Evolutionary conservation across 2,113 vertebrate genomes (phyloP), one percentile per base, ranked within the genome.

Genomic region (Trochalopteron elliotii): DNA sequence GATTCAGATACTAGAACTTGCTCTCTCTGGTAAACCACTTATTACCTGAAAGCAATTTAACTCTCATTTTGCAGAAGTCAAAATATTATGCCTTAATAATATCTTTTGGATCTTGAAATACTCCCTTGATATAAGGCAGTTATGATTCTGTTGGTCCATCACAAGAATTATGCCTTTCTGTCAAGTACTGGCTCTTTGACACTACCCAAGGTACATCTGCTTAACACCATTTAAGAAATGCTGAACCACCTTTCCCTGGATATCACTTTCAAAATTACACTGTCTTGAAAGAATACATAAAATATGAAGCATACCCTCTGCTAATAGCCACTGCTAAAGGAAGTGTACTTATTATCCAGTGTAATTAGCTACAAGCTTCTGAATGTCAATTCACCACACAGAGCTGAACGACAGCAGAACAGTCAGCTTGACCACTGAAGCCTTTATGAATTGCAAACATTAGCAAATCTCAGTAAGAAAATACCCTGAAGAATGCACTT

Each of bases 381-480:
- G 68, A 91, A 74, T 30, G 35, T 61, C 80, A 96, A 47, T 70
- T 93, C 47, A 87, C 56, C 56, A 55, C 3, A 6, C 31, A 70
- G 55, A 42, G 50, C 42, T 50, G 39, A 93, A 55, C 50, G 52
- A 87, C 52, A 84, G 31, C 42, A 84, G 28, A 84, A 87, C 50
- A 70, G 47, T 28, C 40, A 72, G 20, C 44, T 49, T 90, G 87
- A 96, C 47, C 76, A 87, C 64, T 53, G 50, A 89, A 69, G 72
- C 87, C 77, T 91, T 91, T 63, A 89, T 45, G 60, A 89, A 91
- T 77, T 89, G 59, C 89, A 89, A 33, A 70, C 64, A 94, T 81
- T 81, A 94, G 39, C 87, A 91, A 93, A 78, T 47, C 39, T 89
- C 68, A 45, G 12, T 55, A 63, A 93, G 52, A 95, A 96, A 93